phyloP scores from a whole-genome alignment of 1,140 invertebrate genomes.

The Lordiphosa mommai region DNA sequence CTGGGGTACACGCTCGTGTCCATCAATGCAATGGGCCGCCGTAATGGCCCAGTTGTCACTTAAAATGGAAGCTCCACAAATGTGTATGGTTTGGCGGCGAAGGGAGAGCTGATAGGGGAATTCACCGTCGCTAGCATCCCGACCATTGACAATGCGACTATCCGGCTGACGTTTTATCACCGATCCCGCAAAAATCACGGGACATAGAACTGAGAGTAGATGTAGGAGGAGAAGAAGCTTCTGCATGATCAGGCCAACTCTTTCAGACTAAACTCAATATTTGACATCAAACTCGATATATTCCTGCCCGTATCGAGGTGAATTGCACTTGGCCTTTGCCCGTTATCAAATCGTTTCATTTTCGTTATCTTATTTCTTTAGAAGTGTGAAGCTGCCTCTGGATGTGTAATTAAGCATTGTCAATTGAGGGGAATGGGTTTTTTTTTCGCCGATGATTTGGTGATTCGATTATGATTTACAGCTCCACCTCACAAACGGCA shows the following conservation, averaged over 20 bases:
- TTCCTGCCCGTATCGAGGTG: not conserved
- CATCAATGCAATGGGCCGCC: constrained; percentile 73
- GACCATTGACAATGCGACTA: constrained; percentile 69
- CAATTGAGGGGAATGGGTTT: constrained; percentile 15
- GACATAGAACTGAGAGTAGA: not conserved
- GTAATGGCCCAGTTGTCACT: constrained; percentile 71
- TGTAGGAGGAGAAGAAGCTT: constrained; percentile 10
- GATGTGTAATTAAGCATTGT: constrained; percentile 35
- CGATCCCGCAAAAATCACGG: not conserved
- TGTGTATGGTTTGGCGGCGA: constrained; percentile 56
- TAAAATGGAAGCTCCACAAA: constrained; percentile 76
- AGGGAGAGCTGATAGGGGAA: constrained; percentile 64
- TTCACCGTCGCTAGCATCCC: constrained; percentile 50
- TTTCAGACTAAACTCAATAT: constrained; percentile 2
- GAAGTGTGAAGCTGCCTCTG: constrained; percentile 29
- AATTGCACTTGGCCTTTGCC: constrained; percentile 1
- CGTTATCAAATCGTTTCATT: constrained; percentile 20
- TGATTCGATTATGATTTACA: constrained; percentile 39
- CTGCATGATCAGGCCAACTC: constrained; percentile 1
- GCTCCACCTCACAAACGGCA: constrained; percentile 13
- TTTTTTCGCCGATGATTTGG: constrained; percentile 15
- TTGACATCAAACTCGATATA: not conserved
- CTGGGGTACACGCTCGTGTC: constrained; percentile 45
- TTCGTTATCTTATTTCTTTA: constrained; percentile 35
- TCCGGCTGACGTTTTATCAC: constrained; percentile 34